Conservation (phyloP, 2,888 invertebrate species). For the Leucophenga maculata region DNA sequence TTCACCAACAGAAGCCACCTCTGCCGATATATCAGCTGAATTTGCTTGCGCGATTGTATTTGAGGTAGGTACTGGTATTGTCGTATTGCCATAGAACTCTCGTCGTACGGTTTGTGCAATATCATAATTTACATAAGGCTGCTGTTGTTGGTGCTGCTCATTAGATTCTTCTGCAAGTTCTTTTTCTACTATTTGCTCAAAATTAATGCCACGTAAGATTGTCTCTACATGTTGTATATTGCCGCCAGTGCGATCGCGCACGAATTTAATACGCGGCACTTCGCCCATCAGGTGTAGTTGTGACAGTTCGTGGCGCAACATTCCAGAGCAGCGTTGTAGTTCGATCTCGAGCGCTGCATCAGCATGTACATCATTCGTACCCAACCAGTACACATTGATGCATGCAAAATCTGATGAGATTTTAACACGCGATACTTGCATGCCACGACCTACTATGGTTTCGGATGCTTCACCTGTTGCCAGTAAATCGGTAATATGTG, state of each 20-base stretch:
- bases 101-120: constrained; percentile 35
- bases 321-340: constrained; percentile 75
- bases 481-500: constrained; percentile 84
- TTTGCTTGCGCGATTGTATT: neutral
- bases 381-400: constrained; percentile 83
- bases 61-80: constrained; percentile 70
- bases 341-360: constrained; percentile 74
- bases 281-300: constrained; percentile 82
- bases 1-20: constrained; percentile 35
- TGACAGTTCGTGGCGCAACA: constrained; percentile 81
- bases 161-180: constrained; percentile 13
- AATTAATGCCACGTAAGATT: constrained; percentile 77
- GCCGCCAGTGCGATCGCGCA: constrained; percentile 78
- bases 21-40: neutral
- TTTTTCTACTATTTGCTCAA: constrained; percentile 77
- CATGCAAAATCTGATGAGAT: constrained; percentile 78
- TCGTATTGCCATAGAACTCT: constrained; percentile 47
- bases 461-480: constrained; percentile 79
- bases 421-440: constrained; percentile 81
- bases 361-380: constrained; percentile 70
- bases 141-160: neutral
- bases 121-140: constrained; percentile 31
- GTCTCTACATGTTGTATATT: constrained; percentile 76
- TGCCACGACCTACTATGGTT: constrained; percentile 77
- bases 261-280: constrained; percentile 82